These are phyloP conservation scores for Sciurus niger DNA, from an alignment of 2,113 vertebrate genomes.

Conservation along the genomic window DNA sequence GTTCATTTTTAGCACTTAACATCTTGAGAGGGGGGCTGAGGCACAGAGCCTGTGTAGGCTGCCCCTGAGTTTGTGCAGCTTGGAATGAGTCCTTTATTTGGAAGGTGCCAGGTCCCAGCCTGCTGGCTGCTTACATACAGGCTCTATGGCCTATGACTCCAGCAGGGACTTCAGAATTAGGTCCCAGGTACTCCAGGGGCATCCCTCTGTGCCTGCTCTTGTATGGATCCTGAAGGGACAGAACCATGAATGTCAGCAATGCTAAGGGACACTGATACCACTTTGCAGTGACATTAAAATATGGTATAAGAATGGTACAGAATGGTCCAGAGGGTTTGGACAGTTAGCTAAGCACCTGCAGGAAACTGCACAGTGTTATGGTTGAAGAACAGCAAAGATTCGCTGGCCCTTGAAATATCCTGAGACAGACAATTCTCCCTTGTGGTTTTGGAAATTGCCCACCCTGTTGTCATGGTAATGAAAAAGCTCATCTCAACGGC, in stretches of 20 bases:
- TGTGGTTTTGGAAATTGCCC: background rate
- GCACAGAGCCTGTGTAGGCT: background rate
- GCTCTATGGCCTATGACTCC: background rate
- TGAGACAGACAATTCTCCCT: background rate
- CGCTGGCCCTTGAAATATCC: background rate
- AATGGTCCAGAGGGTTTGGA: background rate
- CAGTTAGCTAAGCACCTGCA: background rate
- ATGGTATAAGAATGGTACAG: background rate
- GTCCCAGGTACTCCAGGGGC: background rate
- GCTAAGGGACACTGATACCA: background rate
- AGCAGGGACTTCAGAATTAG: background rate
- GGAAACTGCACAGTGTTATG: background rate
- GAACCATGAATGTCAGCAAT: background rate
- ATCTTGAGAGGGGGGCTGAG: slow-evolving; percentile 70
- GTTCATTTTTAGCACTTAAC: slow-evolving; percentile 68
- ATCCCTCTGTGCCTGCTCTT: background rate
- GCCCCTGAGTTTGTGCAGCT: background rate
- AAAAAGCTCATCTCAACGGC: background rate
- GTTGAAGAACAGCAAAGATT: background rate
- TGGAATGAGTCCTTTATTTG: background rate
- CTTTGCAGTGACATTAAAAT: background rate
- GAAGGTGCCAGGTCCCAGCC: background rate
- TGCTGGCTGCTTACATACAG: accelerated
- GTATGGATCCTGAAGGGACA: background rate
- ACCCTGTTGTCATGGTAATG: background rate